Evolutionary conservation across 2,113 vertebrate species (phyloP), one percentile per base, ranked within the genome.

Genomic region (Leptobrachium leishanense): DNA sequence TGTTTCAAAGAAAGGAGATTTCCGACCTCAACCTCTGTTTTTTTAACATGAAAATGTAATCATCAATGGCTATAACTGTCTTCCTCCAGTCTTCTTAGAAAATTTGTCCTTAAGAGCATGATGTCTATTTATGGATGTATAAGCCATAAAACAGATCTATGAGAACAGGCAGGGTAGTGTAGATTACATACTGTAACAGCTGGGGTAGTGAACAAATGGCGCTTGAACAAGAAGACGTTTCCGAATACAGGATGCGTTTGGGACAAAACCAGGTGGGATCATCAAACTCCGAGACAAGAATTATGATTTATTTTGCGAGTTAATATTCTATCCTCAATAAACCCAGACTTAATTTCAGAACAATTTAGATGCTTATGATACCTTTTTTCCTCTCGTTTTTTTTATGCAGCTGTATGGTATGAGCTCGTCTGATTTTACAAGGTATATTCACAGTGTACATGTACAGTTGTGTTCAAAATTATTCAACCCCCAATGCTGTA

Each of bases 171-270:
- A 54, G 46, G 42, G 53, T n/a, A n/a, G 75, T 63, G 64, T 68
- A 46, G 65, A 76, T 76, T 76, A 43, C 65, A 62, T 59, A 70
- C 66, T 46, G 66, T 40, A 77, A 70, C 75, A 77, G 75, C 75
- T 77, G 75, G 50, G 67, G 42, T 39, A 69, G 66, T 59, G 67
- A 62, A 40, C 15, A 69, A 15, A 44, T 43, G 75, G 54, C 66
- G 55, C 43, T 54, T 54, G 39, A 76, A 76, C 57, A 50, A 59
- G 65, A 43, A 77, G 31, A 44, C 42, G 41, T 77, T 77, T 77
- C 75, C 75, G 20, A 77, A 69, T 69, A 77, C 75, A 68, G 75
- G 75, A 77, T 77, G 59, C 42, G 57, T 12, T 76, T 76, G 75
- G 66, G 65, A 77, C 75, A 62, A 67, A 77, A 77, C 75, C 66